phyloP scores from a whole-genome alignment of 2,797 vertebrate genomes.

The Chaenodraco wilsoni region DNA sequence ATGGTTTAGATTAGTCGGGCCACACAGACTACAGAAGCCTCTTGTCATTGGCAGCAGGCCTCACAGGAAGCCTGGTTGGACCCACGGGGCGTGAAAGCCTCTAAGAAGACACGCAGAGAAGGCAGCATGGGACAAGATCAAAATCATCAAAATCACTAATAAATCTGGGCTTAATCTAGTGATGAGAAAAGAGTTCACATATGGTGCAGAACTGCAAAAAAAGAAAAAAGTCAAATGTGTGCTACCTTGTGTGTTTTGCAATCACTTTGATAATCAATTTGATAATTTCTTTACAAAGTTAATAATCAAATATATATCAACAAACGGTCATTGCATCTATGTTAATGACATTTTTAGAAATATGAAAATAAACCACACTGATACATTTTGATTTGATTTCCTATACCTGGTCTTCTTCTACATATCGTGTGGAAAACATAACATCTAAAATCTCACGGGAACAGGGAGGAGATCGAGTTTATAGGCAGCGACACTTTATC shows the following conservation, averaged over 20 bases:
- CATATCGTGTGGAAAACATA: conserved; percentile 9
- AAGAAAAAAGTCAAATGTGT: background rate
- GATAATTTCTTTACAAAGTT: background rate
- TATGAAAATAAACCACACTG: conserved; percentile 56
- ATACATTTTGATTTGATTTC: conserved; percentile 63
- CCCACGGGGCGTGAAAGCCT: conserved; percentile 61
- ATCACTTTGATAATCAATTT: too few relatives aligned
- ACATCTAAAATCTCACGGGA: conserved; percentile 51
- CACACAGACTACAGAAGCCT: conserved; percentile 79
- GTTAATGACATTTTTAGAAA: conserved; percentile 28
- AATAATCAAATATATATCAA: conserved; percentile 11
- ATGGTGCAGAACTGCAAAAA: background rate
- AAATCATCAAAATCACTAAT: conserved; percentile 33
- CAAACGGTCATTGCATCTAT: conserved; percentile 25
- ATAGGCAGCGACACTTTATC: conserved; percentile 63
- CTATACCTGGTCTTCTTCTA: conserved; percentile 58
- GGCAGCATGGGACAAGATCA: conserved; percentile 31
- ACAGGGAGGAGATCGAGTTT: conserved; percentile 63
- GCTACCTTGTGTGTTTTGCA: conserved; percentile 8
- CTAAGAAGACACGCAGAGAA: conserved; percentile 27
- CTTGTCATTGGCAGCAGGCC: conserved; percentile 64
- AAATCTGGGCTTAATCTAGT: conserved; percentile 41
- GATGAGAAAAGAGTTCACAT: conserved; percentile 21
- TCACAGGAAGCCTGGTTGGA: conserved; percentile 63
- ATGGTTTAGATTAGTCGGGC: conserved; percentile 79